phyloP scores from a whole-genome alignment of 2,113 vertebrate genomes.

The Spermophilus dauricus region DNA sequence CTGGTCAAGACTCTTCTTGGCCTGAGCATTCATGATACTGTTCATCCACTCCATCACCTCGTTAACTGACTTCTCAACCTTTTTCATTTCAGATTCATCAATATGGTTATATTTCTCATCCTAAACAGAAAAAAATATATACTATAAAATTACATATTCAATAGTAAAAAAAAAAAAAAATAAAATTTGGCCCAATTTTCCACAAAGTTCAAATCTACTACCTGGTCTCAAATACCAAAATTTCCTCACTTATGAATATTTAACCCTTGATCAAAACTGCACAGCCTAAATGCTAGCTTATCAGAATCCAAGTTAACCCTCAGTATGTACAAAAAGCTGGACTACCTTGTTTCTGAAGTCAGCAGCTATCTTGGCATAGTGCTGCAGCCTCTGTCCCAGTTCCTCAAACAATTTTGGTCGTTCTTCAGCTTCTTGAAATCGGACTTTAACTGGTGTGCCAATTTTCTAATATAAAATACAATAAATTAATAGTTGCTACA shows the following conservation, averaged over 20 bases:
- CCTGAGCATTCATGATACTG: slow-evolving; percentile 89
- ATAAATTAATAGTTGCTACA: not conserved
- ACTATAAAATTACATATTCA: slow-evolving; percentile 14
- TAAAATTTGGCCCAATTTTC: slow-evolving; percentile 56
- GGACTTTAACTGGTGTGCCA: slow-evolving; percentile 89
- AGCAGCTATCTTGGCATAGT: slow-evolving; percentile 88
- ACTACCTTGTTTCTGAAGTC: slow-evolving; percentile 89
- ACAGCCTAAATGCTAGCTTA: not conserved
- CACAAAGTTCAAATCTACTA: not conserved
- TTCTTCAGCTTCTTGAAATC: slow-evolving; percentile 89
- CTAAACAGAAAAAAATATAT: slow-evolving; percentile 73
- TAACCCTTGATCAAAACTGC: not conserved
- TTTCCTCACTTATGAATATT: not conserved
- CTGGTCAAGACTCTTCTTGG: slow-evolving; percentile 88
- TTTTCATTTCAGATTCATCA: slow-evolving; percentile 90
- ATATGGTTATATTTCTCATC: slow-evolving; percentile 91
- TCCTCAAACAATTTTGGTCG: slow-evolving; percentile 89
- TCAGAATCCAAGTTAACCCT: not conserved
- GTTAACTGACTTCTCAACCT: slow-evolving; percentile 89
- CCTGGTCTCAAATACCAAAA: not conserved
- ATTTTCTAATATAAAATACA: slow-evolving; percentile 87
- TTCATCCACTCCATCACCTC: slow-evolving; percentile 92
- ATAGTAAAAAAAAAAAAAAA: slow-evolving; percentile 4
- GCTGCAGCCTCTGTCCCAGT: slow-evolving; percentile 88
- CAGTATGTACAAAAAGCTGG: not conserved